These are phyloP conservation scores for Muscidifurax raptorellus DNA, from an alignment of 1,140 invertebrate genomes.

Conservation along the genomic window DNA sequence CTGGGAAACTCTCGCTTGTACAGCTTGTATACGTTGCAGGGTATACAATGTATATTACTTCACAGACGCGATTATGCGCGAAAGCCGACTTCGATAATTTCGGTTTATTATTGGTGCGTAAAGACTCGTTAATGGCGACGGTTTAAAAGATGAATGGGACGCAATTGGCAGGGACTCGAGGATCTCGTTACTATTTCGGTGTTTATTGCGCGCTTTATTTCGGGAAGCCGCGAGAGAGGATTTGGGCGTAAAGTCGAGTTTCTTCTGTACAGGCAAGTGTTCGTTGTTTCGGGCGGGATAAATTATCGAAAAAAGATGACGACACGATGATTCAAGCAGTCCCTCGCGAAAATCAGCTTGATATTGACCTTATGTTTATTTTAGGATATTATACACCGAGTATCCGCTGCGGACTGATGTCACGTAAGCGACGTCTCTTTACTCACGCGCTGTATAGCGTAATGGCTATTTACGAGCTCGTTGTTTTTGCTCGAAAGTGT, in stretches of 20 bases:
- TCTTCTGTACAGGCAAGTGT: neutral
- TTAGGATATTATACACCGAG: conserved; percentile 61
- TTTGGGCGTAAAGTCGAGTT: neutral
- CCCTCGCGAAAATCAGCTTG: conserved; percentile 56
- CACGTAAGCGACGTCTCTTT: conserved; percentile 27
- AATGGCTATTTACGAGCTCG: neutral
- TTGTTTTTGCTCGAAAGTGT: neutral
- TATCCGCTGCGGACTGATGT: conserved; percentile 57
- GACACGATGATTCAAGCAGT: neutral
- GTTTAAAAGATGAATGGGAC: neutral
- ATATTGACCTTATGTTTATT: conserved; percentile 65
- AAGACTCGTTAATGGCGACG: neutral
- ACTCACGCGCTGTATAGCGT: neutral
- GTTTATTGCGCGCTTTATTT: conserved; percentile 4
- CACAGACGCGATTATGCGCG: neutral
- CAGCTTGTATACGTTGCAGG: too few species aligned
- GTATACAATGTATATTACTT: neutral
- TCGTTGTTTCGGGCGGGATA: neutral
- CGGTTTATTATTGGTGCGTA: conserved; percentile 3
- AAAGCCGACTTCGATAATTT: conserved; percentile 27
- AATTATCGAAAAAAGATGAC: neutral
- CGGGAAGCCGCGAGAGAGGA: neutral
- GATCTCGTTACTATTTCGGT: conserved; percentile 15
- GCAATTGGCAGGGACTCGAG: conserved; percentile 10
- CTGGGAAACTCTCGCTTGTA: neutral